Evolutionary conservation across 2,888 invertebrate species (phyloP), one percentile per base, ranked within the genome.

Genomic region (Ryuthela nishihirai): DNA sequence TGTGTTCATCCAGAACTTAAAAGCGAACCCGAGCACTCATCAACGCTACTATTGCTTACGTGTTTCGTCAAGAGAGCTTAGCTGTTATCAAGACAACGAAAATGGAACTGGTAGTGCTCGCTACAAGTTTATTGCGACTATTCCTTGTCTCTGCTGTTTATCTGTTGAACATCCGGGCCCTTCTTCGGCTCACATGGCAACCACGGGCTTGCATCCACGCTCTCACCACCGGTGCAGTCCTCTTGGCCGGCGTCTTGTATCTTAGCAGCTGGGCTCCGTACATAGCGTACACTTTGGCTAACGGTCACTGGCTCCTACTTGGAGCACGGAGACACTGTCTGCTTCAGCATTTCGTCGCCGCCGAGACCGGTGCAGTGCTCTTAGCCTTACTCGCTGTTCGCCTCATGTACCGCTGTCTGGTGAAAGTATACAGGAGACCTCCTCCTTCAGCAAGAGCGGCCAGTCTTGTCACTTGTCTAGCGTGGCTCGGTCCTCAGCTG

Each of bases 211-310:
- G 62, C 25, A 44, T 62, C 7, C 62, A 62, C 24, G 48, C 55
- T 3, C 17, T 56, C 17, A 62, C 62, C 5, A 55, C 62, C 1
- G 62, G 56, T 2, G 58, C 58, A 18, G 58, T 54, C 1, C 49
- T 62, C 3, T 40, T 62, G 5, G 54, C 53, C 3, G 53, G 58
- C 5, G 23, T 62, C 1, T 39, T 62, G 10, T 62, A 62, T 26
- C 50, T 62, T 10, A 54, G 58, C 24, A 58, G 58, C 29, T 62
- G 62, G 62, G 49, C 62, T 2, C 62, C 62, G 12, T 62, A 62
- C 39, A 47, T 62, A 6, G 58, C 58, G 5, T 62, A 62, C 43
- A 58, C 55, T 6, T 32, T 62, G 21, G 58, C 62, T 4, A 58
- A 62, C 18, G 62, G 62, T 12, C 53, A 54, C 40, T 62, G 62